A percentile compares a stretch with the other conserved stretches of the same genome.
Conservation (phyloP, 2,888 invertebrate species). For the Scaptomyza tumidula region DNA sequence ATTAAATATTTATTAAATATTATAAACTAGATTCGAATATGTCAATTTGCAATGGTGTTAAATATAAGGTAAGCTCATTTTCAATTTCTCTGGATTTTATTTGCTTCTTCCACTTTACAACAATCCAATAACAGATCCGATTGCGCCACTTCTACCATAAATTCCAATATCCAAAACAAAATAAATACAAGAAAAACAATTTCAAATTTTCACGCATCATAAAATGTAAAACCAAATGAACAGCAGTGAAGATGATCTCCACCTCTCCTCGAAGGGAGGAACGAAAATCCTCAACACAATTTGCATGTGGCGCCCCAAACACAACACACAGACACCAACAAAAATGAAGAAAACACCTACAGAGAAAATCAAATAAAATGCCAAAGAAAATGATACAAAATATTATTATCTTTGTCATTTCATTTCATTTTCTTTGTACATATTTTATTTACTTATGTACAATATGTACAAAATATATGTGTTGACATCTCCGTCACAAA, state of each 20-base stretch:
- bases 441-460: slow-evolving; percentile 48
- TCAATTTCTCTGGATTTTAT: too few relatives aligned
- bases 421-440: slow-evolving; percentile 37
- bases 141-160: slow-evolving; percentile 40
- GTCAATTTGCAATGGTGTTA: too few relatives aligned
- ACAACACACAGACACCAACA: not conserved
- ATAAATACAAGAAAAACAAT: slow-evolving; percentile 20
- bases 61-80: too few relatives aligned
- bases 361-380: slow-evolving; percentile 64
- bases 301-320: slow-evolving; percentile 57
- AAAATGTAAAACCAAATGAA: slow-evolving; percentile 33
- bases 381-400: slow-evolving; percentile 57
- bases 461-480: slow-evolving; percentile 5
- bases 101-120: too few relatives aligned
- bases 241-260: slow-evolving; percentile 4
- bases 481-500: slow-evolving; percentile 5
- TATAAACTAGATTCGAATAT: too few relatives aligned
- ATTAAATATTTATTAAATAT: too few relatives aligned
- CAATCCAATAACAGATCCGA: not conserved
- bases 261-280: not conserved
- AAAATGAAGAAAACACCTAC: not conserved
- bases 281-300: slow-evolving; percentile 36
- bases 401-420: slow-evolving; percentile 29
- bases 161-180: slow-evolving; percentile 55
- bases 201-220: slow-evolving; percentile 43